Evolutionary conservation across 2,113 vertebrate species (phyloP), one percentile per base, ranked within the genome.

Genomic region (Urocolius indicus): DNA sequence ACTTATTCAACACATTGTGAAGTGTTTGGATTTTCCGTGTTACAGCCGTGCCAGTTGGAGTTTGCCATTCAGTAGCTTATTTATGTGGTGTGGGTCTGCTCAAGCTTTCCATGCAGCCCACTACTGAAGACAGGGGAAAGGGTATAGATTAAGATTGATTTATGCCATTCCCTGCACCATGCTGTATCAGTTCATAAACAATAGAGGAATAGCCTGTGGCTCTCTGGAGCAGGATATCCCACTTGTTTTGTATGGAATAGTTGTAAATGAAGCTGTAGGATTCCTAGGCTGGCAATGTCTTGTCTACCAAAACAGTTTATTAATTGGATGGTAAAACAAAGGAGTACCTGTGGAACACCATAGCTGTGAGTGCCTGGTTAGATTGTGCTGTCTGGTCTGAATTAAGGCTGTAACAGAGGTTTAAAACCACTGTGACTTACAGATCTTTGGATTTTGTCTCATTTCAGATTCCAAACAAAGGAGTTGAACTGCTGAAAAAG

Each of bases 391-490:
- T 46, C 34, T 80, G 55, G 8, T 77, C 34, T 87, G 69, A 61
- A 36, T 82, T 72, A 38, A 22, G 55, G 51, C 52, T 94, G 43
- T 45, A 54, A 6, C 18, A 38, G 22, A 29, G 82, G 21, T 61
- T 15, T 43, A 49, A 68, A 10, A 46, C 10, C 57, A 24, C 32
- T 59, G 43, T 45, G 22, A 80, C 52, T 94, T 86, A 93, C 3
- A 18, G 6, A 8, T 26, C 54, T 8, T 43, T 41, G 38, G 38
- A 10, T 58, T 4, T 2, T 4, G 10, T 38, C 96, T 89, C 92
- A 13, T 94, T 82, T 63, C 90, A 98, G 98, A 98, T 98, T 96
- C 98, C 98, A 41, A 98, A 98, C 96, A 98, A 98, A 97, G 98
- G 98, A 88, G 97, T 98, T 94, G 98, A 98, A 75, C 90, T 98